Conservation (phyloP, 2,797 vertebrate genomes). For the Kryptolebias ocellatus region DNA sequence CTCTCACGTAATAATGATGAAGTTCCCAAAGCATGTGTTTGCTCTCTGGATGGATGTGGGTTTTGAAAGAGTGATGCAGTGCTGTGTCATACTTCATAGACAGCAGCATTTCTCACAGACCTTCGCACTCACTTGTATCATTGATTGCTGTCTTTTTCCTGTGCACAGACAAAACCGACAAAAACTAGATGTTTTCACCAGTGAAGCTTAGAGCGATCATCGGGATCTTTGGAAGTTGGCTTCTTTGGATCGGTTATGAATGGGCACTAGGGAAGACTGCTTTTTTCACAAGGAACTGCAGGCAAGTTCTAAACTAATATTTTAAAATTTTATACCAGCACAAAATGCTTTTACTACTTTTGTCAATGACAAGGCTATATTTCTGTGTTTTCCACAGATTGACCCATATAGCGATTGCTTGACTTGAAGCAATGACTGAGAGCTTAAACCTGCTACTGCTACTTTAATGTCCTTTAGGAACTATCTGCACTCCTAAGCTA, state of each 20-base stretch:
- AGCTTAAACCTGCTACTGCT: too few species aligned
- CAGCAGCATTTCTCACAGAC: constrained; percentile 8
- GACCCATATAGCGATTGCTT: too few species aligned
- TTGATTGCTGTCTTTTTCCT: constrained; percentile 25
- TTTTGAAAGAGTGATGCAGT: constrained; percentile 36
- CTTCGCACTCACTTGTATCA: constrained; percentile 23
- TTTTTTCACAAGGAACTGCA: too few species aligned
- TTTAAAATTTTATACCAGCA: too few species aligned
- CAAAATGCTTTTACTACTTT: too few species aligned
- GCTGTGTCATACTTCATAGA: constrained; percentile 34
- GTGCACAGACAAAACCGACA: not conserved
- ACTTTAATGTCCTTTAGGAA: too few species aligned
- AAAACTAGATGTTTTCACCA: not conserved
- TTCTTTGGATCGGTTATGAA: not conserved
- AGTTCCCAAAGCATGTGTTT: constrained; percentile 35
- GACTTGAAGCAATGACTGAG: too few species aligned
- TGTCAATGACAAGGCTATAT: too few species aligned
- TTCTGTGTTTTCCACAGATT: too few species aligned
- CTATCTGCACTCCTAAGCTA: too few species aligned
- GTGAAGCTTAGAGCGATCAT: constrained; percentile 1
- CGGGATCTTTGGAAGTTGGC: not conserved
- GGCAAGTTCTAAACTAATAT: too few species aligned
- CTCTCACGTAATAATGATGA: constrained; percentile 52
- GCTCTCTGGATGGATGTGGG: constrained; percentile 23
- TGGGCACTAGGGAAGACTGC: too few species aligned